Evolutionary conservation across 1,140 invertebrate species (phyloP).

Genomic region (Hyphantria cunea): DNA sequence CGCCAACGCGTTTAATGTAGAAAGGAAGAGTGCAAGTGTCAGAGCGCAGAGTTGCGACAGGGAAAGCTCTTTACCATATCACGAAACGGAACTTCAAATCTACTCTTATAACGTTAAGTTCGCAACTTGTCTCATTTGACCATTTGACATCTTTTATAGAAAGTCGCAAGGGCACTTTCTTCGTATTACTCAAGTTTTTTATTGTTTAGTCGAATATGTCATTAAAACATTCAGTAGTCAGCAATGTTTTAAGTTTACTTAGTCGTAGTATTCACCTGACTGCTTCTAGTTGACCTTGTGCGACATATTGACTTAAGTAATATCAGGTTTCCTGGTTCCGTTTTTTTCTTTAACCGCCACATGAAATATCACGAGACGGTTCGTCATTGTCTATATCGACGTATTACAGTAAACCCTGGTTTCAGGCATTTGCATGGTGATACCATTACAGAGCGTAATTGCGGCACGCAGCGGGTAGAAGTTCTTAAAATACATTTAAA

Average conservation of each 20-base stretch:
- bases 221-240: conserved; percentile 4
- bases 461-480: conserved; percentile 56
- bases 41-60: conserved; percentile 60
- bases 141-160: conserved; percentile 42
- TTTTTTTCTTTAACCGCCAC: conserved; percentile 76
- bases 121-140: conserved; percentile 52
- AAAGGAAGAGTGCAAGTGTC: conserved; percentile 77
- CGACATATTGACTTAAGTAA: conserved; percentile 38
- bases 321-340: conserved; percentile 68
- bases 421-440: conserved; percentile 69
- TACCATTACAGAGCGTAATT: no score
- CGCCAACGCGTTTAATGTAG: conserved; percentile 51
- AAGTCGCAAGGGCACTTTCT: conserved; percentile 66
- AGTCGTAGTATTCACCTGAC: conserved; percentile 34
- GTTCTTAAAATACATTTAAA: conserved; percentile 76
- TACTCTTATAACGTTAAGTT: conserved; percentile 47
- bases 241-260: conserved; percentile 33
- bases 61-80: conserved; percentile 67
- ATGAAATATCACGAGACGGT: conserved; percentile 60
- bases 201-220: conserved; percentile 27
- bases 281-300: conserved; percentile 36
- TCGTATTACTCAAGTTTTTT: conserved; percentile 57
- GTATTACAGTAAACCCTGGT: conserved; percentile 59
- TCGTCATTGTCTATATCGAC: conserved; percentile 59
- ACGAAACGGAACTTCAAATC: conserved; percentile 71